Conservation (phyloP, 2,113 vertebrate genomes). For the Sakesphorus luctuosus region DNA sequence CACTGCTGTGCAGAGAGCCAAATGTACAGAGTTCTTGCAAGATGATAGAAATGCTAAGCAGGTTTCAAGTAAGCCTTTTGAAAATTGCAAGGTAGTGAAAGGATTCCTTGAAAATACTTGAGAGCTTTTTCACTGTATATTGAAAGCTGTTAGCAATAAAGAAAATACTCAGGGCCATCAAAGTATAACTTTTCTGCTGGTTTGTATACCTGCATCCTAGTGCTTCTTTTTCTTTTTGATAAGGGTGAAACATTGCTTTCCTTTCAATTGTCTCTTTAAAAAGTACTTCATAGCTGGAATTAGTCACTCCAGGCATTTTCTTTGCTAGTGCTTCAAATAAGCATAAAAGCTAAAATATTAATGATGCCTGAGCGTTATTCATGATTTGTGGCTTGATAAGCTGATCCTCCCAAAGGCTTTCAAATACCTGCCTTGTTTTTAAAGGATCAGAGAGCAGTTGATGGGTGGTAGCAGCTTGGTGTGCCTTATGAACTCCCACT, state of each 20-base stretch:
- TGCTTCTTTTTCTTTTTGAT: background rate
- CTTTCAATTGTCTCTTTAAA: background rate
- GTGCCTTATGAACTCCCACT: background rate
- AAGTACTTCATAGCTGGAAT: background rate
- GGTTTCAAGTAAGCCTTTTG: background rate
- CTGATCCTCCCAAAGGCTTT: constrained; percentile 1
- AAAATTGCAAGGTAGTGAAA: background rate
- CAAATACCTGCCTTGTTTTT: background rate
- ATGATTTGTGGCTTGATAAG: constrained; percentile 16
- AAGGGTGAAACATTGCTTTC: background rate
- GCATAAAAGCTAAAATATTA: constrained; percentile 20
- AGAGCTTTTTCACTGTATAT: background rate
- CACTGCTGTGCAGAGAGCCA: background rate
- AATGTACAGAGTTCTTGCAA: background rate
- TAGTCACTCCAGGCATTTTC: constrained; percentile 51
- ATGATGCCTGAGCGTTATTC: background rate
- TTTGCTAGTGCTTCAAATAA: constrained; percentile 3
- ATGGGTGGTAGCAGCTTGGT: background rate
- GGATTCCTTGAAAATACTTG: background rate
- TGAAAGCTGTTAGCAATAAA: constrained; percentile 5
- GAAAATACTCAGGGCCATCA: background rate
- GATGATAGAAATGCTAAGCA: background rate
- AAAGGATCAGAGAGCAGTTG: background rate
- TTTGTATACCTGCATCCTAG: background rate
- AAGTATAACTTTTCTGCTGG: background rate